These are phyloP conservation scores for Pammene aurita DNA, from an alignment of 2,888 invertebrate genomes.

Conservation along the genomic window DNA sequence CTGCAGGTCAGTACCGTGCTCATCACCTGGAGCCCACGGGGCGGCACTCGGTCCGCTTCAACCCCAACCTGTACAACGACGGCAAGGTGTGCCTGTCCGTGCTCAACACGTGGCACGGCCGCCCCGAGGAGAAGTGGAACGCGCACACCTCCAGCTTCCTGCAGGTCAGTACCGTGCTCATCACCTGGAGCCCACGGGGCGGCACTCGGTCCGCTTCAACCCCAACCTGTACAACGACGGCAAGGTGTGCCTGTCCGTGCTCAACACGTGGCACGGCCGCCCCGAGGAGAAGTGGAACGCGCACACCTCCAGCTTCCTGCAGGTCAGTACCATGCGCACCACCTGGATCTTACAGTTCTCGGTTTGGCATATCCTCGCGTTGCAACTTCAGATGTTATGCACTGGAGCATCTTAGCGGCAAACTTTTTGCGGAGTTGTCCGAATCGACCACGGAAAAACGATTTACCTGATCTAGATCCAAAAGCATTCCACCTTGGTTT, in stretches of 20 bases:
- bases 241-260: slow-evolving; percentile 94
- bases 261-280: slow-evolving; percentile 98
- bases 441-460: too few relatives aligned
- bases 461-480: too few relatives aligned
- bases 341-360: slow-evolving; percentile 91
- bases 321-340: slow-evolving; percentile 91
- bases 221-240: slow-evolving; percentile 98
- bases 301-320: slow-evolving; percentile 96
- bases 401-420: too few relatives aligned
- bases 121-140: slow-evolving; percentile 99
- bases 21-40: slow-evolving; percentile 95
- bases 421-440: too few relatives aligned
- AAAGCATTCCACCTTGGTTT: too few relatives aligned
- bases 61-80: slow-evolving; percentile 97
- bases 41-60: slow-evolving; percentile 94
- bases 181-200: slow-evolving; percentile 95
- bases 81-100: slow-evolving; percentile 97
- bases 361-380: not conserved
- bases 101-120: slow-evolving; percentile 97
- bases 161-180: slow-evolving; percentile 91
- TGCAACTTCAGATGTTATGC: too few relatives aligned
- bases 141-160: slow-evolving; percentile 97
- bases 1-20: slow-evolving; percentile 91
- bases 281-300: slow-evolving; percentile 99
- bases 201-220: slow-evolving; percentile 94